A percentile compares a stretch with the other conserved stretches of the same genome.
phyloP scores from a whole-genome alignment of 2,888 invertebrate genomes.

The Psylliodes chrysocephalus region DNA sequence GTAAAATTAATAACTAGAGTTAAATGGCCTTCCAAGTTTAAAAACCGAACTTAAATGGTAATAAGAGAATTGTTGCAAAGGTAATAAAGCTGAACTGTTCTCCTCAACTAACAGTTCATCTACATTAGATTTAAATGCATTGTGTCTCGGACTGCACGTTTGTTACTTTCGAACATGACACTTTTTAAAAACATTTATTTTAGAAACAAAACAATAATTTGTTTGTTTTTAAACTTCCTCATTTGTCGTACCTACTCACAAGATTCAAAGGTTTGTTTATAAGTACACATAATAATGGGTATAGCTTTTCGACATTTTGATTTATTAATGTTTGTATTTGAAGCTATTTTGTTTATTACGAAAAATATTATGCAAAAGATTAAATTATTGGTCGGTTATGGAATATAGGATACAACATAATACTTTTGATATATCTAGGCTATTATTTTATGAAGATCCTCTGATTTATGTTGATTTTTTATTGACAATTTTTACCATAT shows the following conservation, averaged over 20 bases:
- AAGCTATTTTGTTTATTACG: too few species aligned
- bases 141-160: constrained; percentile 32
- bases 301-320: too few species aligned
- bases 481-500: too few species aligned
- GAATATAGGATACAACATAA: too few species aligned
- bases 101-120: constrained; percentile 28
- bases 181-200: constrained; percentile 46
- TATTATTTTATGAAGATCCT: too few species aligned
- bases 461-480: too few species aligned
- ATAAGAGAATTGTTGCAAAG: constrained; percentile 42
- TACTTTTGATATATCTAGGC: too few species aligned
- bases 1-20: constrained; percentile 43
- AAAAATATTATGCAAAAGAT: too few species aligned
- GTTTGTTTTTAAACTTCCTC: constrained; percentile 5
- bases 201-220: constrained; percentile 14
- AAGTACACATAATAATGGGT: too few species aligned
- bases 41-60: constrained; percentile 43
- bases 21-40: constrained; percentile 45
- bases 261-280: too few species aligned
- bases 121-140: constrained; percentile 12
- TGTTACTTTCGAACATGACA: constrained; percentile 40
- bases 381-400: too few species aligned
- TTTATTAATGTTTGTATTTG: too few species aligned
- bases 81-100: constrained; percentile 41
- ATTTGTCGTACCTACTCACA: background rate